phyloP scores from a whole-genome alignment of 2,113 vertebrate species.

The Brachypteracias leptosomus region DNA sequence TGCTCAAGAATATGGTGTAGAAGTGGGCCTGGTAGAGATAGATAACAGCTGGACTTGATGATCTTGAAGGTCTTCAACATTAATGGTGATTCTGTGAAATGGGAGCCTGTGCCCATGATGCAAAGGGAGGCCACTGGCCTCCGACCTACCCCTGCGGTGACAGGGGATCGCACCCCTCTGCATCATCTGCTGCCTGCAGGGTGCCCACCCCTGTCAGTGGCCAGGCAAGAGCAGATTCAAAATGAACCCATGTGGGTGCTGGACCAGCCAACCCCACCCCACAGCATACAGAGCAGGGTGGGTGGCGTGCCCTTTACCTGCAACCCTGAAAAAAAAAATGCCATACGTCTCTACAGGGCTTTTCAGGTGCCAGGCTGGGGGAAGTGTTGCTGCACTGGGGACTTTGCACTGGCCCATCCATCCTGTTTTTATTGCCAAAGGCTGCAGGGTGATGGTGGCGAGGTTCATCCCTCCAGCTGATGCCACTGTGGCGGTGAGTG shows the following conservation, averaged over 20 bases:
- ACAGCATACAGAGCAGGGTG: neutral
- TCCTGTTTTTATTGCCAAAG: neutral
- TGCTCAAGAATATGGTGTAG: no score
- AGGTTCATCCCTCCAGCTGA: neutral
- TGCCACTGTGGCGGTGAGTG: rapidly evolving
- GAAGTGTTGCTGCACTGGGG: neutral
- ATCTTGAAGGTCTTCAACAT: no score
- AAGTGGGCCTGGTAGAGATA: no score
- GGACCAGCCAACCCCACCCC: neutral
- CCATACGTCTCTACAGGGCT: rapidly evolving
- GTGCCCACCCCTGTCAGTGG: rapidly evolving
- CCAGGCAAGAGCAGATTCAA: rapidly evolving
- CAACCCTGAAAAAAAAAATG: rapidly evolving
- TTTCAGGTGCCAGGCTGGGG: neutral
- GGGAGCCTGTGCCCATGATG: rapidly evolving
- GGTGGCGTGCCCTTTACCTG: neutral
- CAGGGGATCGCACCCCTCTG: neutral
- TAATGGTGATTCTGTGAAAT: no score
- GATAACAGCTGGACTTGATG: no score
- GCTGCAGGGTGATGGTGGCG: rapidly evolving
- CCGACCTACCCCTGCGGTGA: rapidly evolving
- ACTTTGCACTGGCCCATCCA: neutral
- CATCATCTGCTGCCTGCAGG: neutral
- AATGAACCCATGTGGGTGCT: neutral
- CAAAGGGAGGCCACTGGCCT: neutral